Percentiles rank a stretch among this genome's conserved stretches.
Conservation (phyloP, 1,140 invertebrate species). For the Magallana gigas region DNA sequence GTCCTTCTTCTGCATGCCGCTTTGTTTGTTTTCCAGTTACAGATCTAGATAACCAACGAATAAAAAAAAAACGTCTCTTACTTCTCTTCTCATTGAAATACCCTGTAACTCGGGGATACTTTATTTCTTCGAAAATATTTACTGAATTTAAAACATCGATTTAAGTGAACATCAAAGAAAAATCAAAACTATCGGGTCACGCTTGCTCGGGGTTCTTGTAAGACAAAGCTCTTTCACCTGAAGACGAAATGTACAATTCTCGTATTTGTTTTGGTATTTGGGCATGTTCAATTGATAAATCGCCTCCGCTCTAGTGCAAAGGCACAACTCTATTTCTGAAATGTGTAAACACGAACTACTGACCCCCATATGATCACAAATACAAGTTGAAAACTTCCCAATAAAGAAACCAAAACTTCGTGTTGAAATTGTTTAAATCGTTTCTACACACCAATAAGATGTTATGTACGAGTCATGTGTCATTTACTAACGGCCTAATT, state of each 20-base stretch:
- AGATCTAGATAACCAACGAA: not conserved
- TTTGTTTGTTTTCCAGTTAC: not conserved
- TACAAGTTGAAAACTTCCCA: not conserved
- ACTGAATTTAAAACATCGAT: constrained; percentile 27
- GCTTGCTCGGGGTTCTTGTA: not conserved
- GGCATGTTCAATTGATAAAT: constrained; percentile 20
- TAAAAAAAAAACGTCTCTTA: not conserved
- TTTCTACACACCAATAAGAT: not conserved
- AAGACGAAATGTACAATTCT: not conserved
- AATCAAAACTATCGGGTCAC: not conserved
- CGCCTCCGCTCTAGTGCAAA: not conserved
- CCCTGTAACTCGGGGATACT: constrained; percentile 5
- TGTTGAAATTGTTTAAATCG: not conserved
- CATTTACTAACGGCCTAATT: not conserved
- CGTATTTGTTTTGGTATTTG: constrained; percentile 26
- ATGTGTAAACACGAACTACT: constrained; percentile 25
- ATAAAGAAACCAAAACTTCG: not conserved
- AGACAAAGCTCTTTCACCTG: constrained; percentile 9
- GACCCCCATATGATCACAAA: not conserved
- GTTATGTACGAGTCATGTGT: not conserved
- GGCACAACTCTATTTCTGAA: constrained; percentile 13
- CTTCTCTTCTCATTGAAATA: constrained; percentile 28
- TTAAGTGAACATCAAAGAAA: constrained; percentile 31
- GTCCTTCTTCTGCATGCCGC: not conserved
- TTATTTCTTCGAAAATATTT: constrained; percentile 31